These are phyloP conservation scores for Pseudorectes ferrugineus DNA, from an alignment of 2,113 vertebrate species.

Conservation along the genomic window DNA sequence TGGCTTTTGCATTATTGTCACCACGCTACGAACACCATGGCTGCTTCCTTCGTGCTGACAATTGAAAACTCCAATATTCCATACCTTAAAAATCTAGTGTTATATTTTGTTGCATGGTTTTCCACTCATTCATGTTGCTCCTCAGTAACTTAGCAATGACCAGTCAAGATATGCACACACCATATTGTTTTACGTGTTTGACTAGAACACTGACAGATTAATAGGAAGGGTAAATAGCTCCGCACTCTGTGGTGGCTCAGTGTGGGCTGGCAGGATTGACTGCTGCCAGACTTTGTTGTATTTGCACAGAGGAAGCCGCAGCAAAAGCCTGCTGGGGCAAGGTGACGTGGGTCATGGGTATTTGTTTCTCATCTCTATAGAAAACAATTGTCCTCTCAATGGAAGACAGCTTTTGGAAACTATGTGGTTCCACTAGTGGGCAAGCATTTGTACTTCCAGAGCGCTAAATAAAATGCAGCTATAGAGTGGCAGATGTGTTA, in stretches of 20 bases:
- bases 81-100: slow-evolving; percentile 61
- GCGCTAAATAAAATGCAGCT: slow-evolving; percentile 48
- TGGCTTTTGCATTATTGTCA: slow-evolving; percentile 34
- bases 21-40: slow-evolving; percentile 20
- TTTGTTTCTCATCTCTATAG: slow-evolving; percentile 85
- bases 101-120: slow-evolving; percentile 70
- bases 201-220: slow-evolving; percentile 90
- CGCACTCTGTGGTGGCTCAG: slow-evolving; percentile 69
- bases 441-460: slow-evolving; percentile 65
- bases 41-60: slow-evolving; percentile 22
- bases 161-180: slow-evolving; percentile 81
- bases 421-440: slow-evolving; percentile 62
- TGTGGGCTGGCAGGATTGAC: slow-evolving; percentile 76
- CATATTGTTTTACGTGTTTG: slow-evolving; percentile 91
- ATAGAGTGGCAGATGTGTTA: slow-evolving; percentile 39
- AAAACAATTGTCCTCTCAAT: slow-evolving; percentile 83
- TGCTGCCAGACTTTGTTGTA: slow-evolving; percentile 75
- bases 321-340: slow-evolving; percentile 81
- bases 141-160: slow-evolving; percentile 82
- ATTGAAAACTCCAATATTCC: slow-evolving; percentile 59
- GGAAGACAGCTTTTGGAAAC: slow-evolving; percentile 79
- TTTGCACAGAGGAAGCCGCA: slow-evolving; percentile 79
- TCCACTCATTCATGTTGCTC: slow-evolving; percentile 71
- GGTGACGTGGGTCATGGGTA: slow-evolving; percentile 82
- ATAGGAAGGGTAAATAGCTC: slow-evolving; percentile 91